A percentile compares a stretch with the other conserved stretches of the same genome.
phyloP scores from a whole-genome alignment of 1,140 invertebrate species.

The Aphelinus atriplicis region DNA sequence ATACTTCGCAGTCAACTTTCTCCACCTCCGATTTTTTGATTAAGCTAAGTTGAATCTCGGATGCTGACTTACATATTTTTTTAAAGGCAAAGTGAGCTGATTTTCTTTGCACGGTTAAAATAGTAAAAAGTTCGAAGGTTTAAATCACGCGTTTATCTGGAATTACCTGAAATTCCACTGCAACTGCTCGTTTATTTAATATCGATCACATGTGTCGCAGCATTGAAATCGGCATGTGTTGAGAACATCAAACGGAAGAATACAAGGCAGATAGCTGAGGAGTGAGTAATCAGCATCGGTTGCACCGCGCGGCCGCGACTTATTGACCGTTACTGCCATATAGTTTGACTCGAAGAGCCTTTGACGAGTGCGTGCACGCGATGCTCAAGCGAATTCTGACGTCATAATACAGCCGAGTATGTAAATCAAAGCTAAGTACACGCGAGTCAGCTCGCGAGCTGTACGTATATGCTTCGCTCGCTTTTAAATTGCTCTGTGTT shows the following conservation, averaged over 20 bases:
- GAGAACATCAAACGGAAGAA: too few relatives aligned
- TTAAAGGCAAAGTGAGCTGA: too few relatives aligned
- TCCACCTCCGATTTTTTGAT: too few relatives aligned
- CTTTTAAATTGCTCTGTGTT: slow-evolving; percentile 60
- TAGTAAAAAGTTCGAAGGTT: slow-evolving; percentile 11
- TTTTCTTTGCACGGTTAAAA: not conserved
- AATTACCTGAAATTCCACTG: too few relatives aligned
- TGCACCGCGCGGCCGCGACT: slow-evolving; percentile 40
- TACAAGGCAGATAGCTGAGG: not conserved
- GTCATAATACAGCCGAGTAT: slow-evolving; percentile 64
- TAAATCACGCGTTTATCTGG: too few relatives aligned
- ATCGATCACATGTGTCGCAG: too few relatives aligned
- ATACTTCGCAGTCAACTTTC: too few relatives aligned
- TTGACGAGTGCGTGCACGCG: slow-evolving; percentile 54
- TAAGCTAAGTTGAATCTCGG: too few relatives aligned
- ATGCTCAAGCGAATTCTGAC: slow-evolving; percentile 56
- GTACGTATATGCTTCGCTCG: slow-evolving; percentile 48
- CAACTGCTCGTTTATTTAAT: too few relatives aligned
- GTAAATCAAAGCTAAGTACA: slow-evolving; percentile 63
- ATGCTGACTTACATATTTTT: too few relatives aligned
- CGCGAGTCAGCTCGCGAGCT: slow-evolving; percentile 49
- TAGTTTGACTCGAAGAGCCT: slow-evolving; percentile 38
- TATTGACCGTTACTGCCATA: slow-evolving; percentile 52
- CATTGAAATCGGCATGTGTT: too few relatives aligned
- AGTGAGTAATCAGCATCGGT: slow-evolving; percentile 2